Evolutionary conservation across 2,888 invertebrate genomes (phyloP), one percentile per base, ranked within the genome.

Genomic region (Pherbina coryleti): DNA sequence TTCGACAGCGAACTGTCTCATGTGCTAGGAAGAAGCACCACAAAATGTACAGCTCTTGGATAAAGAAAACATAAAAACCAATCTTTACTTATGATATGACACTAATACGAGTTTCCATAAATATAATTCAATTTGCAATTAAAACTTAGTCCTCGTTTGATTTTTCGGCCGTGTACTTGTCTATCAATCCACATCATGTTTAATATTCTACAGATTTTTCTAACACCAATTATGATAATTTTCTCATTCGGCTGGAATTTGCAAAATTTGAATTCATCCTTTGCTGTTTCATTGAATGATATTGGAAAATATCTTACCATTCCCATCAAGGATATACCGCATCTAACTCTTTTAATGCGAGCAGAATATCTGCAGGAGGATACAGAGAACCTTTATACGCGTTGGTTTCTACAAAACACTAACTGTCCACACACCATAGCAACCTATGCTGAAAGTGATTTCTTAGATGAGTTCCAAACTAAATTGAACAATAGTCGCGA

Each of bases 321-420:
- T 14, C 79, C 85, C 4, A 76, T 81, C 19, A 75, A 71, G 3
- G 72, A 82, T 44, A 77, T 86, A 31, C 82, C 82, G 0, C 78
- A 81, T 19, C 8, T 87, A 25, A 79, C 82, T 9, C 9, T 87
- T 22, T 53, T 83, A 75, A 69, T 87, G 25, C 83, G 86, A 0
- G 22, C 34, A 17, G 11, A 76, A 1, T 60, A 78, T 22, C 53
- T 80, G 3, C 78, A 77, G 5, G 69, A 77, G 25, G 86, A 87
- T 77, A 81, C 81, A 2, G 70, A 78, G n/a, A 85, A 86, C 78
- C 53, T 25, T 0, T 82, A 86, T 51, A 82, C 78, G 5, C 78
- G 64, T 5, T 86, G 86, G 86, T 83, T 86, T 51, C 31, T 87
- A 37, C 78, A 72, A 5, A 76, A 60, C 0, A 37, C 81, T 0